Base-by-base conservation (phyloP, 2,888 invertebrate genomes). In the Melinaea menophilus region DNA sequence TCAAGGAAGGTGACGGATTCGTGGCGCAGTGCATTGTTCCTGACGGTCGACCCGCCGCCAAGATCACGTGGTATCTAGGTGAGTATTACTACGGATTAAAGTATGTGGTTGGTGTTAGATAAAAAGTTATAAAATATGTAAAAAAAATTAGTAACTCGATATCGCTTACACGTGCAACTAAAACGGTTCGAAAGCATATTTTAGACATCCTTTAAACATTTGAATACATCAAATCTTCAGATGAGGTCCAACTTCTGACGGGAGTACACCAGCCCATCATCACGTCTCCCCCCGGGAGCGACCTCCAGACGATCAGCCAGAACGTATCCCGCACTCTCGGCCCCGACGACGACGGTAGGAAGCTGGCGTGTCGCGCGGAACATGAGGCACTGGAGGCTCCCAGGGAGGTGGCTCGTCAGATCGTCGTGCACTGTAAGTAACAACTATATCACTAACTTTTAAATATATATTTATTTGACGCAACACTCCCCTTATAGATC, bases 41-140 rank as follows among this genome's bases (percentile, higher is more conserved):
- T 58, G 92, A 93, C 66, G 95, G 95, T 4, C 88, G 95, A 73
- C 96, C 96, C 0, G 93, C 94, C 0, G 95, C 96, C 0, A 95
- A 94, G 74, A 93, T 96, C 70, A 91, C 92, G n/a, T 95, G 96
- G 93, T 94, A 87, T 74, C 80, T 96, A 56, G 94, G 94, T 94
- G 84, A 75, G 80, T 71, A 7, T 4, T 48, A 34, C 9, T 12
- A 12, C 47, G 13, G n/a, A 1, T 31, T 46, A n/a, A 41, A 3
- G 13, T 34, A 33, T 55, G 13, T 4, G 13, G 13, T 48, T 5
- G 13, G 13, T 4, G 48, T 4, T 48, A 9, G 4, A 48, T 22
- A 48, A 3, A 5, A 13, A 13, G 4, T n/a, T 33, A 22, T 37
- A 31, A 48, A 47, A n/a, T 1, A 4, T 3, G 3, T 48, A 48